phyloP scores from a whole-genome alignment of 1,140 invertebrate genomes.

The Drosophila albomicans region DNA sequence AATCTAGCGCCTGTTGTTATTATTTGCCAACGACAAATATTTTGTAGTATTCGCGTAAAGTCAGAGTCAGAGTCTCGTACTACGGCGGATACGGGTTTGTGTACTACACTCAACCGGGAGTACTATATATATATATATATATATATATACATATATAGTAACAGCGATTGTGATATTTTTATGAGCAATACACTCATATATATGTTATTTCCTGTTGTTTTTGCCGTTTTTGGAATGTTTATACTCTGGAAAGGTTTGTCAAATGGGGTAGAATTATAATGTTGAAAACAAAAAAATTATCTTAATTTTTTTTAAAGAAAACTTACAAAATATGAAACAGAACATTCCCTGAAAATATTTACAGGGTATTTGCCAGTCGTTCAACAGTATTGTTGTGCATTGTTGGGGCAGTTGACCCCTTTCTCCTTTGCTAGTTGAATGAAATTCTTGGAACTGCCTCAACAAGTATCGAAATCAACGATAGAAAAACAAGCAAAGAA shows the following conservation, averaged over 20 bases:
- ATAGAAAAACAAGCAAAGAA: neutral
- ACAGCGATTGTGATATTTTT: constrained; percentile 25
- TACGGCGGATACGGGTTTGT: constrained; percentile 11
- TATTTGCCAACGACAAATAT: constrained; percentile 47
- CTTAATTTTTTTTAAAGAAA: no score
- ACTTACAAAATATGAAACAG: no score
- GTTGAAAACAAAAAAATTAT: no score
- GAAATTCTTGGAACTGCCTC: constrained; percentile 43
- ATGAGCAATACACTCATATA: constrained; percentile 44
- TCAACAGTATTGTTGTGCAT: no score
- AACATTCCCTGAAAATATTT: no score
- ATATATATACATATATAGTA: neutral
- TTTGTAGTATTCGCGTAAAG: constrained; percentile 18
- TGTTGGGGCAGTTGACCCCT: no score
- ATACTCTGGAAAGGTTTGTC: neutral
- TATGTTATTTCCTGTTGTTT: constrained; percentile 58
- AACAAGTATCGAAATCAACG: constrained; percentile 14
- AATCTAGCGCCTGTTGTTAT: constrained; percentile 43
- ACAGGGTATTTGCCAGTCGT: no score
- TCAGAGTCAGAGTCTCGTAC: neutral
- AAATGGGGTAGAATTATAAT: neutral
- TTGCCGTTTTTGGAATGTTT: constrained; percentile 2
- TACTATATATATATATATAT: neutral
- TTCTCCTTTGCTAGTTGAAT: no score
- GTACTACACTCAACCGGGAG: neutral